Evolutionary conservation across 2,113 vertebrate genomes (phyloP).

Genomic region (Bos indicus): DNA sequence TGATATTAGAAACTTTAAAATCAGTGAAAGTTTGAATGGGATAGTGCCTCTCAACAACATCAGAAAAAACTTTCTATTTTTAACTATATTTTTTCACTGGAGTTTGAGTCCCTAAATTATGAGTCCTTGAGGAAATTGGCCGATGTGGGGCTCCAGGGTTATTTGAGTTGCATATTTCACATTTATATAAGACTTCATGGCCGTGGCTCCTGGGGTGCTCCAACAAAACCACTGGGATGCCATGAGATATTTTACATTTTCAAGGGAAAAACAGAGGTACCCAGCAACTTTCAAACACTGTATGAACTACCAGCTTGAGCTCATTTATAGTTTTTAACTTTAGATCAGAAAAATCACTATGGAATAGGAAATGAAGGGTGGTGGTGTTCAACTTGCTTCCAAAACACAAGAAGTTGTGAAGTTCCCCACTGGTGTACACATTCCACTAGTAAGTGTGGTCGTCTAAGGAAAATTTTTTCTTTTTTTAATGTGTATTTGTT

Average conservation of each 20-base stretch:
- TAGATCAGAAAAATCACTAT: neutral
- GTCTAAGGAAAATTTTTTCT: neutral
- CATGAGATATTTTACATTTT: neutral
- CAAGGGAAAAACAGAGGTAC: neutral
- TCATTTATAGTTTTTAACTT: neutral
- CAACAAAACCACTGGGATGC: neutral
- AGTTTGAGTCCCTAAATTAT: neutral
- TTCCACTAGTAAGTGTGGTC: neutral
- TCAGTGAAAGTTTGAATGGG: neutral
- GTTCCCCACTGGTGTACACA: neutral
- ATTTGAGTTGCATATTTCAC: neutral
- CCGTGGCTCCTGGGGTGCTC: neutral
- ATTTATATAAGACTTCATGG: neutral
- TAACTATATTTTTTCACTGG: neutral
- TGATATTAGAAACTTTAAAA: neutral
- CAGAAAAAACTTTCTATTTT: neutral
- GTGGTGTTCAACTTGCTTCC: neutral
- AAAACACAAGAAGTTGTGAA: neutral
- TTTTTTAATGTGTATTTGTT: neutral
- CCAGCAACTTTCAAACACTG: neutral
- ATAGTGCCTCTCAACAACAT: neutral
- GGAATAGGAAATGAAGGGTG: neutral
- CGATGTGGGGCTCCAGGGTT: neutral
- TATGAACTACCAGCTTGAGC: neutral
- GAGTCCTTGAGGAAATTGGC: neutral